Base-by-base conservation (phyloP, 2,888 invertebrate genomes). In the Lucinisca nassula region DNA sequence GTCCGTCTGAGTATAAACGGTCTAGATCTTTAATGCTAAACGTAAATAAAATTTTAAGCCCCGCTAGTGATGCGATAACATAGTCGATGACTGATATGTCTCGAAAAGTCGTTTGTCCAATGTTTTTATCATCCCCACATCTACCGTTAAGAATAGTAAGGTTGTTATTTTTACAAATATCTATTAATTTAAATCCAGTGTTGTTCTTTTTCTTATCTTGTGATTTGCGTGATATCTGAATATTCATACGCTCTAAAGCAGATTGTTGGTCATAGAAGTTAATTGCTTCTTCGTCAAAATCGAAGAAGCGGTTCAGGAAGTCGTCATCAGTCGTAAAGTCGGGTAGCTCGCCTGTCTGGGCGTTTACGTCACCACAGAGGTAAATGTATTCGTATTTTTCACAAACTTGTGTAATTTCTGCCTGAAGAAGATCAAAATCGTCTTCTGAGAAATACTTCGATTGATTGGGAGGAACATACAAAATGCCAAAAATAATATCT, bases 11-110 rank as follows among this genome's bases (percentile, higher is more conserved):
- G 24, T 61, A 82, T 32, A 82, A 35, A 3, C 61, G n/a, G 40
- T 82, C 82, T 67, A 61, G 32, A n/a, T 82, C 82, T 67, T 45
- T 27, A 24, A 76, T 32, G 14, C 67, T 27, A 35, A 82, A 82
- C 67, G 12, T 21, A 8, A 2, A 3, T 8, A 61, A 14, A 67
- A 32, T n/a, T n/a, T 17, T 61, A 6, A 78, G 24, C 6, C 17
- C 17, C 17, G 6, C 8, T 61, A 27, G 27, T 8, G 78, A 61
- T 17, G 61, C 24, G n/a, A 61, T 24, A 24, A 24, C 32, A 24
- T 78, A 78, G 24, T 78, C 78, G 12, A 78, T 58, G 4, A 78
- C 61, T 2, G 78, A 78, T 21, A 27, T 27, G 38, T 61, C 17
- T 61, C 78, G 35, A 30, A 78, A 78, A 17, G 78, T 78, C 3